phyloP scores from a whole-genome alignment of 2,113 vertebrate species.

The Gavia stellata region DNA sequence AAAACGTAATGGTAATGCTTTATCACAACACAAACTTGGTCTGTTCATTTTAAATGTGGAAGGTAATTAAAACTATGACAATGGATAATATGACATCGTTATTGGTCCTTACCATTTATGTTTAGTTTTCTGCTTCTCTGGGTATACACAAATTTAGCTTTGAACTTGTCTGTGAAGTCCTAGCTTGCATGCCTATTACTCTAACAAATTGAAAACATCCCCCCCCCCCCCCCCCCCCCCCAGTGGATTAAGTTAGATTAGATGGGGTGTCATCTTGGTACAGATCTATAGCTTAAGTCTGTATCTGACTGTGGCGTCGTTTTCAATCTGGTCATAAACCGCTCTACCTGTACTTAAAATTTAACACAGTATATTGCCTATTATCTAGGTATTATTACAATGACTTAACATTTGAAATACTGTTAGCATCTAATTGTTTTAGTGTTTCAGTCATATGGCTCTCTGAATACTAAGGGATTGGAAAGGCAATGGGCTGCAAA shows the following conservation, averaged over 20 bases:
- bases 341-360: background rate
- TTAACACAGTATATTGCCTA: background rate
- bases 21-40: background rate
- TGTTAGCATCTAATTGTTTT: background rate
- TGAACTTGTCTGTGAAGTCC: background rate
- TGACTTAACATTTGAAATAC: background rate
- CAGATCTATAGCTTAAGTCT: background rate
- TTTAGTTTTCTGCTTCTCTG: background rate
- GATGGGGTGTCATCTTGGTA: background rate
- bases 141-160: background rate
- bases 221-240: fast-evolving
- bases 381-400: background rate
- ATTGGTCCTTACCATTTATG: background rate
- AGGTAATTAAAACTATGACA: background rate
- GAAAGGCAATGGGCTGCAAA: background rate
- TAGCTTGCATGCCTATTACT: background rate
- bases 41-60: background rate
- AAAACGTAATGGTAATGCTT: background rate
- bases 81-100: background rate
- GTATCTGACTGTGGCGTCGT: background rate
- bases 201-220: background rate
- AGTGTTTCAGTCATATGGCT: background rate
- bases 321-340: background rate
- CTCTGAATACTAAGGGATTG: background rate
- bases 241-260: background rate